phyloP scores from a whole-genome alignment of 2,888 invertebrate species.

The Drosophila fungiperda region DNA sequence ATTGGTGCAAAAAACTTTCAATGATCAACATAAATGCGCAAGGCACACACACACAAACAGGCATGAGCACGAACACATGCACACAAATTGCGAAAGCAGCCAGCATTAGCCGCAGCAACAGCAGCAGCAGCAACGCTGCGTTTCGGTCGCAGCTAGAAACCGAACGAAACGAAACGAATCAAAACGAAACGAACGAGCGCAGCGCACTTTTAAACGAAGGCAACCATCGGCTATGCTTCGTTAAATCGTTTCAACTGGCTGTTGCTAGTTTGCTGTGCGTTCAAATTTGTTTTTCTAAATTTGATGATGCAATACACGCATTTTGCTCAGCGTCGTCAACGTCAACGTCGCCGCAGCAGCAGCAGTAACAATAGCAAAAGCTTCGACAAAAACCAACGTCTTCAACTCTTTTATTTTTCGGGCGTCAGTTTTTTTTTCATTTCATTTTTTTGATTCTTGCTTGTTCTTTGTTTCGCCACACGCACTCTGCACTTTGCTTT shows the following conservation, averaged over 20 bases:
- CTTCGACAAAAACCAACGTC: constrained; percentile 18
- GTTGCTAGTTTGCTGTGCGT: constrained; percentile 46
- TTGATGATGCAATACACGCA: constrained; percentile 81
- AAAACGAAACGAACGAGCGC: constrained; percentile 8
- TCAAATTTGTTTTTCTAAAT: constrained; percentile 74
- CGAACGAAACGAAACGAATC: constrained; percentile 20
- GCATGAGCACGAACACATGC: constrained; percentile 48
- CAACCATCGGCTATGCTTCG: constrained; percentile 54
- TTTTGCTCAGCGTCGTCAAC: constrained; percentile 42
- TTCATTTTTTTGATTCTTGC: constrained; percentile 16
- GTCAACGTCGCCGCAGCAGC: constrained; percentile 7
- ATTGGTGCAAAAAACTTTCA: constrained; percentile 68
- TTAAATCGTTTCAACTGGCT: constrained; percentile 39
- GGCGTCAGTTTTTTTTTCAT: constrained; percentile 25
- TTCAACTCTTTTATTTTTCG: constrained; percentile 40
- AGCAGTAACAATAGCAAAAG: constrained; percentile 9
- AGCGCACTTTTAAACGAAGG: constrained; percentile 28
- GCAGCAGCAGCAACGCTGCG: constrained; percentile 45
- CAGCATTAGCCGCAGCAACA: constrained; percentile 41
- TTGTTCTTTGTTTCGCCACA: constrained; percentile 40
- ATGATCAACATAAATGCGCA: constrained; percentile 79
- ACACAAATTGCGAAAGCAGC: constrained; percentile 45
- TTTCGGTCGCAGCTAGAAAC: constrained; percentile 38
- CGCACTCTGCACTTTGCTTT: constrained; percentile 76
- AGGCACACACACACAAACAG: constrained; percentile 46